Evolutionary conservation across 2,797 vertebrate species (phyloP).

Genomic region (Cichlasoma orientale): DNA sequence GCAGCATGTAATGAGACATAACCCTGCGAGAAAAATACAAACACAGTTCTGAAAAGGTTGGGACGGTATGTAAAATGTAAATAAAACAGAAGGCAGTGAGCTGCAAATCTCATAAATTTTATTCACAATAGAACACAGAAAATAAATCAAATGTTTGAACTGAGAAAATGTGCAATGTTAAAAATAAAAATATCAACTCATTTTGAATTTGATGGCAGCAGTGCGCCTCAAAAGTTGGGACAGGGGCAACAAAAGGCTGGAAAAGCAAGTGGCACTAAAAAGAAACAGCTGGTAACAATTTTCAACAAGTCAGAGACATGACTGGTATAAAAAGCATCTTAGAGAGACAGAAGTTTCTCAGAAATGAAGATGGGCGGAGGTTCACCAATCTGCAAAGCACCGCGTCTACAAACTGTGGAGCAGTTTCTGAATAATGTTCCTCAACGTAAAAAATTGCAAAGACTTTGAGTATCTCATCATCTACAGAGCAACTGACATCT

Average conservation of each 20-base stretch:
- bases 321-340: too few relatives aligned
- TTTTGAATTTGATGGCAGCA: not conserved
- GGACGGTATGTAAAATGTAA: not conserved
- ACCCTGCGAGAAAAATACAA: not conserved
- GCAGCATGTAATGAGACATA: not conserved
- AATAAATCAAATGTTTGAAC: rapidly evolving
- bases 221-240: rapidly evolving
- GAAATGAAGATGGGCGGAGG: too few relatives aligned
- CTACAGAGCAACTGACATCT: too few relatives aligned
- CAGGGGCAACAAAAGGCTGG: not conserved
- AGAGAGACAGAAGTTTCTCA: too few relatives aligned
- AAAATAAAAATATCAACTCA: not conserved
- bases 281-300: not conserved
- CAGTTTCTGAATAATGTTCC: too few relatives aligned
- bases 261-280: not conserved
- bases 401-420: too few relatives aligned
- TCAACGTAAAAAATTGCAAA: too few relatives aligned
- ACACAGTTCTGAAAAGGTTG: not conserved
- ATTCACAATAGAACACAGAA: not conserved
- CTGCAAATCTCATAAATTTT: rapidly evolving
- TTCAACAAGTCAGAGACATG: too few relatives aligned
- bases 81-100: not conserved
- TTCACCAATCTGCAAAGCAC: too few relatives aligned
- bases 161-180: not conserved
- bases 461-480: too few relatives aligned